A percentile compares a stretch with the other conserved stretches of the same genome.
These are phyloP conservation scores for Oriolus oriolus DNA, from an alignment of 2,113 vertebrate genomes.

Conservation along the genomic window DNA sequence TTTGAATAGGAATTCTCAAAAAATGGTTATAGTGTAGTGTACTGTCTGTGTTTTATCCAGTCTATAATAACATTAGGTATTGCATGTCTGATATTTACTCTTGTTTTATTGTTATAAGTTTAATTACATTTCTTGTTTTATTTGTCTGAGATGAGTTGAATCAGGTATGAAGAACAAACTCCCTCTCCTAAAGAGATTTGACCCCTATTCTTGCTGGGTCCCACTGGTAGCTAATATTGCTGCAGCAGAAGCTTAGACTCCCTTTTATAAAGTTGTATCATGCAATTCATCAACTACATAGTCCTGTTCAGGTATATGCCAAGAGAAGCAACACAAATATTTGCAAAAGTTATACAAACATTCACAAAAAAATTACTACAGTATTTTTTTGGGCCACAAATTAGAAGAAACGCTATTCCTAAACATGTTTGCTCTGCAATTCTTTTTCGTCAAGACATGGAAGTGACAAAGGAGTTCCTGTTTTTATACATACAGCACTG, in stretches of 20 bases:
- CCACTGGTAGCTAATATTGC: neutral
- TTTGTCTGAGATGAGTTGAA: neutral
- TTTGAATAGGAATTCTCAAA: neutral
- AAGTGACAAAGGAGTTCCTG: neutral
- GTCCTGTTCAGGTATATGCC: neutral
- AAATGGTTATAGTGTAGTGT: neutral
- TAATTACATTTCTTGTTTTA: neutral
- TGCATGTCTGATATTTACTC: neutral
- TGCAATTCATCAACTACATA: neutral
- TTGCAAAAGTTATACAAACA: neutral
- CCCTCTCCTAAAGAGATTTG: neutral
- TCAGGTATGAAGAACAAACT: neutral
- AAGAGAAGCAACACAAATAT: neutral
- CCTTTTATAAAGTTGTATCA: fast-evolving
- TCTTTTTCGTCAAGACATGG: neutral
- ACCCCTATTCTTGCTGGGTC: neutral
- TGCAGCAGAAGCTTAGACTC: neutral
- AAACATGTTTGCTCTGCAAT: neutral
- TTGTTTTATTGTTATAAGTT: neutral
- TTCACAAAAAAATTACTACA: neutral
- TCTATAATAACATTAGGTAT: neutral
- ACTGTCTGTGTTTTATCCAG: neutral
- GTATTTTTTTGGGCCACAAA: neutral
- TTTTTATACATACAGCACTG: neutral
- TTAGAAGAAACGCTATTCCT: neutral